Conservation (phyloP, 2,888 invertebrate genomes). For the Perdita meconis region DNA sequence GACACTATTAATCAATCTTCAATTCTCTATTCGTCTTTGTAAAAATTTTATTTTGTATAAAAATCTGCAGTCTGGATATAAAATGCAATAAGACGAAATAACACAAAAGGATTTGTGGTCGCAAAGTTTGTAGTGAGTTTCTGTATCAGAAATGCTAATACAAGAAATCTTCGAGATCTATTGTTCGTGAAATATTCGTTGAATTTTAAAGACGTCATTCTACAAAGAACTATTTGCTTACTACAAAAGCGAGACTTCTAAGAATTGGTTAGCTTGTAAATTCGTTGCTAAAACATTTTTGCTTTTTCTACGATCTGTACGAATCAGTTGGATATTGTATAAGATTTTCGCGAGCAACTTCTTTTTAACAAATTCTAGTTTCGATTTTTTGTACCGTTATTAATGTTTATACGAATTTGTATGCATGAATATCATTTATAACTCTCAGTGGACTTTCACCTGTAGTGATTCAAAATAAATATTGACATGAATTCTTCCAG, state of each 20-base stretch:
- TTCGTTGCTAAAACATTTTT: not conserved
- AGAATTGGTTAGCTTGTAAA: not conserved
- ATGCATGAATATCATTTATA: not conserved
- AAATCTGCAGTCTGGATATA: too few relatives aligned
- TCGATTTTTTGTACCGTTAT: too few relatives aligned
- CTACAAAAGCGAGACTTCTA: not conserved
- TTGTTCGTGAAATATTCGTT: not conserved
- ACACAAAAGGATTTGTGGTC: too few relatives aligned
- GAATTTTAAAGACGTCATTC: not conserved
- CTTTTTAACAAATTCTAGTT: too few relatives aligned
- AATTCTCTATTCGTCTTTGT: too few relatives aligned
- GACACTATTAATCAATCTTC: too few relatives aligned
- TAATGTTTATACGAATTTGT: not conserved
- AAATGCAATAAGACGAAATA: too few relatives aligned
- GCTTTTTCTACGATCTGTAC: not conserved
- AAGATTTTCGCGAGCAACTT: not conserved
- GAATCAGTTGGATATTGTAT: not conserved
- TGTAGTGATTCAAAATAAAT: not conserved
- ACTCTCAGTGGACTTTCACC: not conserved
- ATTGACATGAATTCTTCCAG: slow-evolving; percentile 68
- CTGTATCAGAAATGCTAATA: not conserved
- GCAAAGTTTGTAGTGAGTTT: not conserved
- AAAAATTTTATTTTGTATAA: too few relatives aligned
- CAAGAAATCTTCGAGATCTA: not conserved
- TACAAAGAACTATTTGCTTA: not conserved